Base-by-base conservation (phyloP, 2,888 invertebrate species). In the Lagria hirta region DNA sequence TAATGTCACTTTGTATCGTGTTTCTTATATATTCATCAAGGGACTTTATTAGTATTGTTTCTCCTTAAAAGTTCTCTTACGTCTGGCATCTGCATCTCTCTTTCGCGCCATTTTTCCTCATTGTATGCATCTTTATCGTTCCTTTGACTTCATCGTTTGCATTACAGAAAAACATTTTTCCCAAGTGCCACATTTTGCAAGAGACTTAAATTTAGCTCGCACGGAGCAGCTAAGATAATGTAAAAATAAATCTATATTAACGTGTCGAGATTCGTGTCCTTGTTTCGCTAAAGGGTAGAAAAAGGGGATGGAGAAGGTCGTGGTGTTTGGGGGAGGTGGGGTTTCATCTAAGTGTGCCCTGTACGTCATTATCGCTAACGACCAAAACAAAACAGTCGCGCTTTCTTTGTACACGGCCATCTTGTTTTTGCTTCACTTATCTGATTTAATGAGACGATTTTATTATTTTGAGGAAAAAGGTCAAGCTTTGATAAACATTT, bases 21-120 rank as follows among this genome's bases (percentile, higher is more conserved):
- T 69, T 69, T 68, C 69, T 69, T 67, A 66, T 67, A 68, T 67
- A 68, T 68, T 68, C 68, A 68, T 68, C 68, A 68, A 67, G 67
- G 66, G 67, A 66, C 69, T 67, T 66, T 66, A 67, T 66, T 67
- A 67, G 65, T 61, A 59, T 57, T 52, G 58, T 57, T 58, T 55
- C 56, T 44, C 20, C 8, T 8, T 13, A 6, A 13, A 12, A 23
- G 17, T 10, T 6, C 16, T 17, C 10, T 13, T 23, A 27, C 42
- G 42, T 29, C 29, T 15, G 17, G 5, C 3, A 7, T 10, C 4
- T 12, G 16, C 38, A 12, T 44, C 44, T 38, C 24, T 6, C 11
- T 33, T 17, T 11, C 6, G 11, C 27, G n/a, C 38, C 5, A 17
- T 23, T 11, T 10, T 5, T 6, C 7, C 16, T 5, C 20, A 8